phyloP scores from a whole-genome alignment of 2,113 vertebrate genomes.

The Ornithorhynchus anatinus region DNA sequence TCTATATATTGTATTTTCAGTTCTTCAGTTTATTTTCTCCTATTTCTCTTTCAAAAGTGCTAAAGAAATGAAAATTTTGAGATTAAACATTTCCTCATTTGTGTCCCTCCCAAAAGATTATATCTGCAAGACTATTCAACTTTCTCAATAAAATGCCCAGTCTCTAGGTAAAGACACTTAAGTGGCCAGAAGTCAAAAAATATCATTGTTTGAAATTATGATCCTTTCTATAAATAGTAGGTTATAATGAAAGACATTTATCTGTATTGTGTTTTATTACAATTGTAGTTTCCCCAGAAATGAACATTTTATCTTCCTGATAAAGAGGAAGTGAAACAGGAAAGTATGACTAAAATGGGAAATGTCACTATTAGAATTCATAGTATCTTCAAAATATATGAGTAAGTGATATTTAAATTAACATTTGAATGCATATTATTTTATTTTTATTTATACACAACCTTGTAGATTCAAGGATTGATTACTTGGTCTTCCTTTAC shows the following conservation, averaged over 20 bases:
- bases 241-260: slow-evolving; percentile 59
- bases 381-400: slow-evolving; percentile 35
- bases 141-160: slow-evolving; percentile 68
- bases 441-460: slow-evolving; percentile 30
- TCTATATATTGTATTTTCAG: background rate
- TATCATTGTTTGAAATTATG: slow-evolving; percentile 69
- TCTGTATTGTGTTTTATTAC: slow-evolving; percentile 57
- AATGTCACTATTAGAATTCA: slow-evolving; percentile 24
- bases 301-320: slow-evolving; percentile 14
- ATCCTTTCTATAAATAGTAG: slow-evolving; percentile 62
- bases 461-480: slow-evolving; percentile 22
- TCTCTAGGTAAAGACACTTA: slow-evolving; percentile 62
- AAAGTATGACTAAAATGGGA: slow-evolving; percentile 44
- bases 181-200: slow-evolving; percentile 64
- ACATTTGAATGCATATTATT: slow-evolving; percentile 28
- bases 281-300: slow-evolving; percentile 43
- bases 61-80: slow-evolving; percentile 46
- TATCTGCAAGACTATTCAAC: slow-evolving; percentile 65
- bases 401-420: slow-evolving; percentile 14
- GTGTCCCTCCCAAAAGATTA: slow-evolving; percentile 54
- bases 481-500: slow-evolving; percentile 39
- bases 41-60: slow-evolving; percentile 39
- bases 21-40: slow-evolving; percentile 27
- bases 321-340: slow-evolving; percentile 38
- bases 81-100: slow-evolving; percentile 58